A percentile compares a stretch with the other conserved stretches of the same genome.
These are phyloP conservation scores for Atta cephalotes DNA, from an alignment of 1,140 invertebrate species.

Conservation along the genomic window DNA sequence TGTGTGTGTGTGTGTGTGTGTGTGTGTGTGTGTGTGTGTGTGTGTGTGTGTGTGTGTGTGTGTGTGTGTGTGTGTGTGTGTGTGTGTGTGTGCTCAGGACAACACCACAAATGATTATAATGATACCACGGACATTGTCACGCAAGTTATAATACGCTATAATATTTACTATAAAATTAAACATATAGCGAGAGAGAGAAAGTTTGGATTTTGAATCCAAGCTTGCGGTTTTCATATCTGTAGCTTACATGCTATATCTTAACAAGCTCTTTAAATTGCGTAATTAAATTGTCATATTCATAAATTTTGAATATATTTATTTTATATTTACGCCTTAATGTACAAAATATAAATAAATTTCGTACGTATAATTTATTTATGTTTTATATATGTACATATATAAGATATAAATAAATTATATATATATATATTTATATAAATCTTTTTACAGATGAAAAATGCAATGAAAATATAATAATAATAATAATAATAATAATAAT, in stretches of 20 bases:
- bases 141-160: not conserved
- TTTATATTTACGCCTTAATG: not conserved
- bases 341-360: too few species aligned
- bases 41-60: too few species aligned
- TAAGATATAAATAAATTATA: too few species aligned
- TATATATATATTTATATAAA: not conserved
- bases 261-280: not conserved
- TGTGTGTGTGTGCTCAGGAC: not conserved
- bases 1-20: too few species aligned
- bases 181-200: not conserved
- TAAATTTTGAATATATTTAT: conserved; percentile 17
- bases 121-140: not conserved
- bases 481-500: not conserved
- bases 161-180: conserved; percentile 13
- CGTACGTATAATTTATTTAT: not conserved
- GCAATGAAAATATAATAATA: not conserved
- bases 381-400: not conserved
- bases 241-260: not conserved
- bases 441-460: not conserved
- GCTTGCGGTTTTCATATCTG: not conserved
- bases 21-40: too few species aligned
- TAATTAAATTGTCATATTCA: not conserved
- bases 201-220: not conserved
- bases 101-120: conserved; percentile 8
- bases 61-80: too few species aligned